Evolutionary conservation across 2,888 invertebrate species (phyloP), one percentile per base, ranked within the genome.

Genomic region (Drosophila paranaensis): DNA sequence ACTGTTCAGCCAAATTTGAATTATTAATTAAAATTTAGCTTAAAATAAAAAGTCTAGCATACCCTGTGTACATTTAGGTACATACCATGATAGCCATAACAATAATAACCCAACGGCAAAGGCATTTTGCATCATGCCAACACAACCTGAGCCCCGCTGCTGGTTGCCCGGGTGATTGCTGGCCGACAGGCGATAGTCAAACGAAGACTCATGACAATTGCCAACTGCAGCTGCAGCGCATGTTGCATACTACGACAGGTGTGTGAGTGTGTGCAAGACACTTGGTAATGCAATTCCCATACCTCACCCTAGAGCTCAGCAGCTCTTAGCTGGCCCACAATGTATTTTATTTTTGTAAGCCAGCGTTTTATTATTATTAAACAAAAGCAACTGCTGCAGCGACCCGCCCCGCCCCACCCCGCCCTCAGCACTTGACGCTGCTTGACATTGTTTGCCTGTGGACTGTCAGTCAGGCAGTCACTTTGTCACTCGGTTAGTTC

Each of bases 161-260:
- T 58, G 56, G 83, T 86, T 81, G 73, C 71, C 74, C 81, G 84
- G 84, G 84, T 86, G 84, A 86, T 80, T 82, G 70, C 53, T 61
- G 71, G 67, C 62, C 72, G 82, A 76, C 78, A 70, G 64, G 64
- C 80, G 65, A 84, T 80, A 68, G 71, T 68, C 80, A 63, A 72
- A 73, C 72, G 48, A 57, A 65, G 50, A 66, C 77, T 68, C 79
- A 81, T 77, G 84, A 82, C 81, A 84, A 82, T 84, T 85, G 81
- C 63, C 75, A 77, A 51, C 42, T 70, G 60, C 63, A 66, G 46
- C 50, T 54, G 53, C 33, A 50, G 11, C 53, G 33, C 48, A 33
- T 33, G 37, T 53, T 55, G 55, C 40, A 27, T 54, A 39, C 46
- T n/a, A 9, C 30, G 40, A 14, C 16, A 35, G 40, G 37, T 53